These are phyloP conservation scores for Cherax quadricarinatus DNA, from an alignment of 1,140 invertebrate genomes.

Conservation along the genomic window DNA sequence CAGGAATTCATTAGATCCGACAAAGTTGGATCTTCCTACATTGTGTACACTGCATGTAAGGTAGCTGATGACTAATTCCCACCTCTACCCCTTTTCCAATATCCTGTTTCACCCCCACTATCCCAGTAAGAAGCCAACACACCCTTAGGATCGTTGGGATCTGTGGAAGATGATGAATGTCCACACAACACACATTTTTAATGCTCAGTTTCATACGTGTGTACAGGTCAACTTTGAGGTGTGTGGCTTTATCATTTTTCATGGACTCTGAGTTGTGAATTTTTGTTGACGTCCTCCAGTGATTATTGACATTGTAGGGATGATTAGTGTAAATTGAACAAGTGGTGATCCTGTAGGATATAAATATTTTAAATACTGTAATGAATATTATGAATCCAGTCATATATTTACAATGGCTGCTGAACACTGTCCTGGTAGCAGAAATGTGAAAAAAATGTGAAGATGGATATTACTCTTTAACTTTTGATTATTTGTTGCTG, in stretches of 20 bases:
- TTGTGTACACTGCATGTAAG: constrained; percentile 46
- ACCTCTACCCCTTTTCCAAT: not conserved
- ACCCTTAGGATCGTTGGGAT: not conserved
- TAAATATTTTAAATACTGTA: constrained; percentile 53
- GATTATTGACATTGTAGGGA: constrained; percentile 45
- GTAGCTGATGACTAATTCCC: constrained; percentile 16
- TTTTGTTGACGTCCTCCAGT: constrained; percentile 32
- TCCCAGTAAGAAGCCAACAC: constrained; percentile 4
- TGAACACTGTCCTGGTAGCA: constrained; percentile 47
- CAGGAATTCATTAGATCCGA: constrained; percentile 9
- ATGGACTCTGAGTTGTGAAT: not conserved
- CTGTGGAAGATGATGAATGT: not conserved
- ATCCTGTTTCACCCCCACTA: not conserved
- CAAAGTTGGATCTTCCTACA: constrained; percentile 14
- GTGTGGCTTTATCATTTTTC: not conserved
- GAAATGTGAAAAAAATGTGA: constrained; percentile 20
- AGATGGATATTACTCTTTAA: constrained; percentile 45
- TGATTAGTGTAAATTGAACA: constrained; percentile 50
- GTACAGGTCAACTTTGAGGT: not conserved
- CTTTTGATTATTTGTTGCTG: constrained; percentile 35
- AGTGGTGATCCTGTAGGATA: constrained; percentile 46
- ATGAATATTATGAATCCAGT: constrained; percentile 37
- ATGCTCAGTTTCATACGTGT: constrained; percentile 21
- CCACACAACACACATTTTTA: constrained; percentile 27
- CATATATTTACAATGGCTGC: constrained; percentile 44